A percentile compares a stretch with the other conserved stretches of the same genome.
phyloP scores from a whole-genome alignment of 2,113 vertebrate genomes.

The Podarcis muralis region DNA sequence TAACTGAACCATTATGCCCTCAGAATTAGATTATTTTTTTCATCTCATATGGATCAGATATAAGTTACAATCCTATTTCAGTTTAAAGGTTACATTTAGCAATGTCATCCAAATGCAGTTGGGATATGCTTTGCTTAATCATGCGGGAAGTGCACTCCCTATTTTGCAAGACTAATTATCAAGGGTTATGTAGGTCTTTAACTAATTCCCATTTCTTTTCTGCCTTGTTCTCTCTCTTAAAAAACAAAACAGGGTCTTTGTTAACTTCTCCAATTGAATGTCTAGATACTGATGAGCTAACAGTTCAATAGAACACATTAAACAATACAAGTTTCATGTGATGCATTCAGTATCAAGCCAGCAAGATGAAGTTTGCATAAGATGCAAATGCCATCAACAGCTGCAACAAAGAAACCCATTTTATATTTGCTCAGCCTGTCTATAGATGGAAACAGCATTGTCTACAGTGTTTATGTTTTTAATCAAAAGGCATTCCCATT shows the following conservation, averaged over 20 bases:
- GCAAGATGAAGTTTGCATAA: neutral
- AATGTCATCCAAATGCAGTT: neutral
- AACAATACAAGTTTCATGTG: neutral
- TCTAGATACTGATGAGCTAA: neutral
- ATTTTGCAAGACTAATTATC: conserved; percentile 11
- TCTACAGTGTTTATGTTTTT: neutral
- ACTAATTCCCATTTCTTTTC: neutral
- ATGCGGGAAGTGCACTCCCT: neutral
- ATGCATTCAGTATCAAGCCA: neutral
- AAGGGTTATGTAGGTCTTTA: neutral
- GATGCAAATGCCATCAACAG: conserved; percentile 6
- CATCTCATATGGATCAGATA: neutral
- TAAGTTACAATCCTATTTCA: neutral
- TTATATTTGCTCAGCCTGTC: neutral
- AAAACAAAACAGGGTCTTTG: neutral
- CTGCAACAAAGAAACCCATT: conserved; percentile 3
- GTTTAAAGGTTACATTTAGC: neutral
- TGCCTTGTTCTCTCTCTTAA: neutral
- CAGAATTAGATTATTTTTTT: too few relatives aligned
- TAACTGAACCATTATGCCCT: neutral
- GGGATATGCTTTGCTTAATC: neutral
- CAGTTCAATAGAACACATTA: neutral
- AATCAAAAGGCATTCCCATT: neutral
- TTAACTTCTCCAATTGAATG: neutral
- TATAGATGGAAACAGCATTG: neutral